Evolutionary conservation across 2,888 invertebrate genomes (phyloP), one percentile per base, ranked within the genome.

Genomic region (Mimachlamys varia): DNA sequence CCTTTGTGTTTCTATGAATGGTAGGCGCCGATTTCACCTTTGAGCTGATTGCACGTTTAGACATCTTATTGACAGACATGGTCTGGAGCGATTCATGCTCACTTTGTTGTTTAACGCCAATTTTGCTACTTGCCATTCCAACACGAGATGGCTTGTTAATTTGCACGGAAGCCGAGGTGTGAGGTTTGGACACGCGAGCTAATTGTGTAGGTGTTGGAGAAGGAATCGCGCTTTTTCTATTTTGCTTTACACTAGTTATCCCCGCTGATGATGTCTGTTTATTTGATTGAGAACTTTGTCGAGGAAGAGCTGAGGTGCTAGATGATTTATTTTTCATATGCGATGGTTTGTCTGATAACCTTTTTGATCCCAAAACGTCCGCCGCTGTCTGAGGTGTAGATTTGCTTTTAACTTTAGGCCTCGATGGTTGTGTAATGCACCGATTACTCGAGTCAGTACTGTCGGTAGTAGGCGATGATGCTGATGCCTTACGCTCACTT

Each of bases 251-350:
- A 33, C 22, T 76, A 33, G 33, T 5, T 27, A 76, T 76, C 27
- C 15, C 22, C 33, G 33, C 33, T 76, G 76, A 76, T 76, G 76
- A 76, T 2, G 76, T 76, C 76, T 76, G 76, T 22, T 76, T 76
- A 76, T 76, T 76, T 27, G 76, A 33, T 76, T 62, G 62, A 62
- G 62, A 62, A 62, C 62, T 62, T 62, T 76, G 76, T 27, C 76
- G 76, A 33, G 76, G 76, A 10, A 76, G 76, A 76, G 76, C 76
- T 27, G 76, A 76, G 33, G 76, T 33, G 33, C 76, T 76, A 76
- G 76, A 76, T 76, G 76, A 76, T 76, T 76, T 76, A 76, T 76
- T 76, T 76, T 76, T 76, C 76, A 76, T 76, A 76, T 76, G 76
- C 33, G 76, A 76, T 76, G 76, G 33, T 33, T 33, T 76, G 76